Conservation (phyloP, 2,888 invertebrate genomes). For the Aleiodes alternator region DNA sequence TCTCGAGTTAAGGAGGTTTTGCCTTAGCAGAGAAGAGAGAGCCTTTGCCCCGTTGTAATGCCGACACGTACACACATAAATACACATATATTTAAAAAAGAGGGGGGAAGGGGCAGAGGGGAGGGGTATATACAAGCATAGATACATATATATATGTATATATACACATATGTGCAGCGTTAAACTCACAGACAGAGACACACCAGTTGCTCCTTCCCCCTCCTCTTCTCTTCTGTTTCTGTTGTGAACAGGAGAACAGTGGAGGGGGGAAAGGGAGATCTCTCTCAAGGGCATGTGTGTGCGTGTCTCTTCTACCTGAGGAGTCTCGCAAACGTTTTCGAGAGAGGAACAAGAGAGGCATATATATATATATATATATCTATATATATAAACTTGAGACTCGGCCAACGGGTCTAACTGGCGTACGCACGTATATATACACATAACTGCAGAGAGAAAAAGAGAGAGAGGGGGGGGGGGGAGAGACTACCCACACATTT, state of each 20-base stretch:
- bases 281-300: conserved; percentile 49
- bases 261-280: conserved; percentile 16
- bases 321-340: conserved; percentile 12
- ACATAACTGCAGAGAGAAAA: no score
- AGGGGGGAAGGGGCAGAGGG: background rate
- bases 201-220: background rate
- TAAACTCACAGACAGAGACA: no score
- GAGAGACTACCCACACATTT: conserved; percentile 54
- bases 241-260: no score
- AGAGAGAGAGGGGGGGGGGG: no score
- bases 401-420: conserved; percentile 61
- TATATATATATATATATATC: no score
- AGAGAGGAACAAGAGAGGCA: background rate
- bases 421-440: conserved; percentile 61
- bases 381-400: conserved; percentile 54
- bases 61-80: conserved; percentile 34
- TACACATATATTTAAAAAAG: conserved; percentile 23
- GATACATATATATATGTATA: background rate
- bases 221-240: no score
- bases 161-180: conserved; percentile 16
- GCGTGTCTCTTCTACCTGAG: conserved; percentile 56
- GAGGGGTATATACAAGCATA: no score
- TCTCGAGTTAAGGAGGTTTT: conserved; percentile 17
- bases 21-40: conserved; percentile 8
- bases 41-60: conserved; percentile 30